These are phyloP conservation scores for Seison nebaliae DNA, from an alignment of 1,140 invertebrate species.

Conservation along the genomic window DNA sequence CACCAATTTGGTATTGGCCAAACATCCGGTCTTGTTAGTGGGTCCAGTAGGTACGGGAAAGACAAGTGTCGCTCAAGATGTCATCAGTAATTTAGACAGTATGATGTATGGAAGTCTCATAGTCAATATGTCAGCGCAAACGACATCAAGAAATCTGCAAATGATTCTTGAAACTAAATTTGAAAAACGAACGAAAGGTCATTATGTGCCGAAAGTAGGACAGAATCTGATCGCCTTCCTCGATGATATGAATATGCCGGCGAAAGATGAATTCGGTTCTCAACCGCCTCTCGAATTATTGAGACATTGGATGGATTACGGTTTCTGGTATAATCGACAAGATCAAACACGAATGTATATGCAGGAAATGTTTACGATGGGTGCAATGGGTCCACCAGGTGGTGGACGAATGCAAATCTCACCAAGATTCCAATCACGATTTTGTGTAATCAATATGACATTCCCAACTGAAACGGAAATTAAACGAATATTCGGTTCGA, in stretches of 20 bases:
- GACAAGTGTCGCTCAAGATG: constrained; percentile 43
- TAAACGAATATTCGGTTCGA: constrained; percentile 46
- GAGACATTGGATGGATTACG: constrained; percentile 55
- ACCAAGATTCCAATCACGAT: constrained; percentile 43
- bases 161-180: constrained; percentile 47
- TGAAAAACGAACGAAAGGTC: constrained; percentile 52
- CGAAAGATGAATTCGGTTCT: constrained; percentile 53
- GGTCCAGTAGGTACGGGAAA: constrained; percentile 52
- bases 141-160: constrained; percentile 41
- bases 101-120: constrained; percentile 39
- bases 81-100: constrained; percentile 36
- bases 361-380: constrained; percentile 45
- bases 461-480: constrained; percentile 49
- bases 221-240: constrained; percentile 54
- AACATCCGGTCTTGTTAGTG: constrained; percentile 42
- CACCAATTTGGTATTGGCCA: constrained; percentile 34
- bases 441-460: constrained; percentile 52
- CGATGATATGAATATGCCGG: constrained; percentile 66
- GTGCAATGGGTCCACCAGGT: constrained; percentile 49
- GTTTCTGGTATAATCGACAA: constrained; percentile 49
- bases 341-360: constrained; percentile 46
- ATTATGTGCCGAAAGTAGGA: constrained; percentile 43
- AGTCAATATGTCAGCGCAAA: constrained; percentile 57
- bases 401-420: constrained; percentile 49
- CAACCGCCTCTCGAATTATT: constrained; percentile 56